Evolutionary conservation across 1,140 invertebrate species (phyloP), one percentile per base, ranked within the genome.

Genomic region (Heterodera schachtii): DNA sequence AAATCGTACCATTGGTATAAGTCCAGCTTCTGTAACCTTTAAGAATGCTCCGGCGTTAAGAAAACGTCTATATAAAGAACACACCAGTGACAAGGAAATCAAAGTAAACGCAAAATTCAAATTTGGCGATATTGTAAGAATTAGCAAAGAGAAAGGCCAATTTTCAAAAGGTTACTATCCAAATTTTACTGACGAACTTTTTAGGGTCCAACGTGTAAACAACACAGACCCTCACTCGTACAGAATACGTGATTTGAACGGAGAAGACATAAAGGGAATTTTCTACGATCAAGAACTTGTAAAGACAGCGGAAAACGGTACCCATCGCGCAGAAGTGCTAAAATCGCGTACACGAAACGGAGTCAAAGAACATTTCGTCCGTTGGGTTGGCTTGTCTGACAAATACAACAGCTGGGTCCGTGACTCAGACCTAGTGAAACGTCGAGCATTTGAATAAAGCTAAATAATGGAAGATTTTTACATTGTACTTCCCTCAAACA

Each of bases 111-210:
- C 1, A 31, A 31, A 31, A 31, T 31, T 31, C 31, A 31, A 71
- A 41, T 7, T 13, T 4, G 69, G 6, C 13, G 69, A 71, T 19
- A 71, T 16, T 13, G 69, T 71, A 4, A n/a, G 41, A 31, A 71
- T 71, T 11, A 41, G 7, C 69, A 71, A 74, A 74, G 31, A 74
- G 43, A 74, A 74, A 43, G 41, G 31, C 3, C n/a, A 74, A 8
- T 74, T 74, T 74, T 47, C 46, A 31, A 74, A 74, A 74, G 73
- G 73, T 9, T 74, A 74, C 21, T 74, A 49, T 8, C 21, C 73
- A 0, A 74, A 74, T 74, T 74, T 49, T 74, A 74, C 73, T 0
- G 73, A 74, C 73, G 73, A 74, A 9, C 3, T 74, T 3, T 74
- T 74, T 74, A 47, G 21, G n/a, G 43, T 74, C 6, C 3, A 5